These are phyloP conservation scores for Ameiurus melas DNA, from an alignment of 2,113 vertebrate species.

Conservation along the genomic window DNA sequence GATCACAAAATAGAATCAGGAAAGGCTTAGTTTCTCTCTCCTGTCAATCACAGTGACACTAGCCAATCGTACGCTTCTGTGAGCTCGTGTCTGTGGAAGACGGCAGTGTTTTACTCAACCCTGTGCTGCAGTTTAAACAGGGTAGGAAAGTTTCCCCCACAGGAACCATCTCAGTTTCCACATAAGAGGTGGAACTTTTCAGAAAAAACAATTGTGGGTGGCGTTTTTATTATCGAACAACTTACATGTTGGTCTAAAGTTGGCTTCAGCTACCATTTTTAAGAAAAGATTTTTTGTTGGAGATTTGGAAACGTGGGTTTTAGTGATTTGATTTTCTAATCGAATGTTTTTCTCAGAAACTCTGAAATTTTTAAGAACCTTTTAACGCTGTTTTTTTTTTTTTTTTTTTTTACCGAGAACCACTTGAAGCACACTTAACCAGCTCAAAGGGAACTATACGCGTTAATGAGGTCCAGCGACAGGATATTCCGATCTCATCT, in stretches of 20 bases:
- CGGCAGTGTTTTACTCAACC: not conserved
- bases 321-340: not conserved
- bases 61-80: not conserved
- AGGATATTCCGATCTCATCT: not conserved
- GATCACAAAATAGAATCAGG: not conserved
- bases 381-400: not conserved
- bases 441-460: not conserved
- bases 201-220: not conserved
- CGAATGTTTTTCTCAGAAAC: not conserved
- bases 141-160: not conserved
- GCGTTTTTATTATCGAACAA: not conserved
- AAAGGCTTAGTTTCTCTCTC: not conserved
- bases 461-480: not conserved
- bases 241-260: not conserved
- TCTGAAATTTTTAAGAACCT: not conserved
- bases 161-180: not conserved
- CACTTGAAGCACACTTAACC: not conserved
- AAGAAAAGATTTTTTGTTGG: too few species aligned
- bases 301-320: not conserved
- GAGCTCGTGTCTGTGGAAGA: not conserved
- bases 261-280: too few species aligned
- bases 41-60: too few species aligned
- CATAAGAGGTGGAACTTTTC: not conserved
- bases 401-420: too few species aligned
- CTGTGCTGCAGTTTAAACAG: not conserved